Percentiles rank a stretch among this genome's conserved stretches.
Conservation (phyloP, 2,797 vertebrate species). For the Vireo griseus region DNA sequence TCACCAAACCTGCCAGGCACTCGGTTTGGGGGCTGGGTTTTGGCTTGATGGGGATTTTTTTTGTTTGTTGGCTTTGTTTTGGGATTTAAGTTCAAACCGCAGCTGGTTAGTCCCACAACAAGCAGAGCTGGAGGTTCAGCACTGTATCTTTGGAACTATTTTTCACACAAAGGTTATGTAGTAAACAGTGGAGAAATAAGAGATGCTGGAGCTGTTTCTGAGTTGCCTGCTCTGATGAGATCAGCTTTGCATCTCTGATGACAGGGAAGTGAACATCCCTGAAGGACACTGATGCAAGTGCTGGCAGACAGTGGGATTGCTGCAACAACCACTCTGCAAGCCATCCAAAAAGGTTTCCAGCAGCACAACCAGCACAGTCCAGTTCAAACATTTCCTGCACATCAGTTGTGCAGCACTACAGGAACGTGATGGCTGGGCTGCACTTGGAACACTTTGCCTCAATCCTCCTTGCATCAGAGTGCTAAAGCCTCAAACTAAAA, state of each 20-base stretch:
- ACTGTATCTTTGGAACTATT: not conserved
- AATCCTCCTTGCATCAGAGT: not conserved
- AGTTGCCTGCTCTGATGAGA: not conserved
- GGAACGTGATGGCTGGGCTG: not conserved
- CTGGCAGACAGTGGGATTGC: not conserved
- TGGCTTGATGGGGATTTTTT: not conserved
- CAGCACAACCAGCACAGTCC: not conserved
- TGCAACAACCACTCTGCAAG: not conserved
- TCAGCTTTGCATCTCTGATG: not conserved
- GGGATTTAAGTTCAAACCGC: not conserved
- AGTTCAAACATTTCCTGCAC: not conserved
- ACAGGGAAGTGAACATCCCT: not conserved
- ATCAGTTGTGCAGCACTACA: not conserved
- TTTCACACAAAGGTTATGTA: not conserved
- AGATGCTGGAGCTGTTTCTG: not conserved
- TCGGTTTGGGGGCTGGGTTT: accelerated
- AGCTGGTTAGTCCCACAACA: not conserved
- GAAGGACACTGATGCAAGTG: not conserved
- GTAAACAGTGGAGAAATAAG: not conserved
- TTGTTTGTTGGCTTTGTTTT: not conserved
- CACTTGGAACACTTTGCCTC: not conserved
- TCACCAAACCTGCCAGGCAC: not conserved
- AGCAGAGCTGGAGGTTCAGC: not conserved
- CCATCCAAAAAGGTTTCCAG: not conserved
- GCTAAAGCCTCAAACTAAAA: not conserved